These are phyloP conservation scores for Lophura nycthemera DNA, from an alignment of 2,113 vertebrate genomes.

Conservation along the genomic window DNA sequence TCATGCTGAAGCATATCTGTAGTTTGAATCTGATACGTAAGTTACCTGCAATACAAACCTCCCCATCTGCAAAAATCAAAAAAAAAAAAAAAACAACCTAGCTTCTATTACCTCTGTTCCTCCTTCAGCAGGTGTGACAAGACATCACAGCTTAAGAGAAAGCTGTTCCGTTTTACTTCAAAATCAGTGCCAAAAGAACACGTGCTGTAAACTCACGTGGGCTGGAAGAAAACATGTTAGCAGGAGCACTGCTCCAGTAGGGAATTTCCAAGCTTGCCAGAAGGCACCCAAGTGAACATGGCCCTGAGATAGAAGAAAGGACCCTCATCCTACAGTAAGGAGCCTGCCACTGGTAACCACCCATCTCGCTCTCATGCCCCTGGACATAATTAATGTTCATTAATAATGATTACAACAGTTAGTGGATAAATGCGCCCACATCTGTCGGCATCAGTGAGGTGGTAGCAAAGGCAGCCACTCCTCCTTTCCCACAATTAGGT, in stretches of 20 bases:
- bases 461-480: background rate
- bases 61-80: background rate
- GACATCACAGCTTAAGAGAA: background rate
- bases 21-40: background rate
- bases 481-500: background rate
- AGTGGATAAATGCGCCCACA: background rate
- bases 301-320: background rate
- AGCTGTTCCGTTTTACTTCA: background rate
- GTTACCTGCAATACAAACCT: background rate
- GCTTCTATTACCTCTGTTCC: background rate
- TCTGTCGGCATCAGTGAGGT: background rate
- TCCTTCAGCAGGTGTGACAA: background rate
- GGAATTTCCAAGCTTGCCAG: background rate
- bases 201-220: background rate
- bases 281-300: background rate
- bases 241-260: background rate
- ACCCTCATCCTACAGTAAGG: background rate
- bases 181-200: background rate
- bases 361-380: background rate
- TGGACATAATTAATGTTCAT: background rate
- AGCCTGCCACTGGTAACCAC: background rate
- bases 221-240: background rate
- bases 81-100: background rate
- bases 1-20: accelerated
- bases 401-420: background rate